Evolutionary conservation across 2,797 vertebrate genomes (phyloP), one percentile per base, ranked within the genome.

Genomic region (Sarcoramphus papa): DNA sequence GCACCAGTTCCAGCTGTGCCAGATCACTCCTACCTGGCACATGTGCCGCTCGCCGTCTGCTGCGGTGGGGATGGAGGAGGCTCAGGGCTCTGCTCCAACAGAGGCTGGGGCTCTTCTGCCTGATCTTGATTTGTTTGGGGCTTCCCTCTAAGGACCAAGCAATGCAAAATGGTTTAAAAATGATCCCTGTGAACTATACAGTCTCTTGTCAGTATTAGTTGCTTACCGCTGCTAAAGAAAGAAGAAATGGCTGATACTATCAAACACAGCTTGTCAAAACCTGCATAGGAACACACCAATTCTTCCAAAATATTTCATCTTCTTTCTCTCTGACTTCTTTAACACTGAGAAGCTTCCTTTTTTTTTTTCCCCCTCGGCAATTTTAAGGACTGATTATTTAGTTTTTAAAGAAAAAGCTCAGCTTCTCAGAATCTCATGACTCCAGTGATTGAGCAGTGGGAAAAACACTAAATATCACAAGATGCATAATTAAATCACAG

Each of bases 21-120:
- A 40, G 74, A 25, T 37, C 5, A 14, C 11, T 57, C 37, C 73
- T 14, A 6, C n/a, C 37, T 6, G 50, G 18, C 45, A 15, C 0
- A 0, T 4, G 70, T 5, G n/a, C 41, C 2, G 0, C 80, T 43
- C 1, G 0, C 69, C 0, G 0, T 24, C 75, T 76, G 83, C 83
- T 40, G 88, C 5, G 0, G n/a, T 1, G 3, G 72, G 45, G 9
- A 24, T 33, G 76, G 68, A 53, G 56, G 24, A 21, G 45, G 62
- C 59, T 53, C 53, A 5, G 22, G 37, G 62, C 59, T 43, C 56
- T 4, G 28, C 43, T 60, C 31, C 40, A 8, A 0, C n/a, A 60
- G 35, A 33, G 33, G 16, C 54, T 76, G 59, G 8, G 19, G 41
- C 57, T 81, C 40, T 82, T 60, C 56, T 37, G 43, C 51, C 67